Evolutionary conservation across 2,888 invertebrate genomes (phyloP), one percentile per base, ranked within the genome.

Genomic region (Invenusta paracnida): DNA sequence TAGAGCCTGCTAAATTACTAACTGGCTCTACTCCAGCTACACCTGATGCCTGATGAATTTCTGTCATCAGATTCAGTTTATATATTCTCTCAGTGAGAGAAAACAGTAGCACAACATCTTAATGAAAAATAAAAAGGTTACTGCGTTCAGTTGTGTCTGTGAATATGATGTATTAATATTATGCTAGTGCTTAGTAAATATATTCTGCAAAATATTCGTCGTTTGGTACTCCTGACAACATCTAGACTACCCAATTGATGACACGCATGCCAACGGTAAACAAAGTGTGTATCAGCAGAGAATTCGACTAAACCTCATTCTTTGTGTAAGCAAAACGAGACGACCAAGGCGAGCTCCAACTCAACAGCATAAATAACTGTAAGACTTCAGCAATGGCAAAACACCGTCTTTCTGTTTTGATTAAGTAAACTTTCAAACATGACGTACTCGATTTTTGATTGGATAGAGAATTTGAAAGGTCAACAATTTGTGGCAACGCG

Each of bases 371-470:
- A 17, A 48, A 5, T 73, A 23, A 73, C 73, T 73, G 27, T 23
- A 73, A 23, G 73, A 73, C 73, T 73, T 73, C 73, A n/a, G 73
- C 25, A 73, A 23, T 23, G 73, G 73, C 17, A 73, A 73, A 5
- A 5, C 27, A 73, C 73, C 73, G 5, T 73, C 73, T 73, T 73
- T 73, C 73, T 73, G 73, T 73, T 73, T 48, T 73, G 73, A 73
- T 23, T 73, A 73, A 13, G 73, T 73, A 73, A 73, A 73, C 73
- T 73, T 73, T 73, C 73, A 73, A 73, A 73, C 73, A 13, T 73
- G 73, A 73, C 73, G 73, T 73, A 73, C 73, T 73, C 73, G 73
- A 73, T 13, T 73, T 73, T 73, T 73, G 73, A 73, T 73, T 73
- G 73, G 73, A 13, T 73, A 23, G 23, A 23, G 2, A n/a, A 23